Percentiles rank a stretch among this genome's conserved stretches.
These are phyloP conservation scores for Ptiloglossa arizonensis DNA, from an alignment of 1,140 invertebrate genomes.

Conservation along the genomic window DNA sequence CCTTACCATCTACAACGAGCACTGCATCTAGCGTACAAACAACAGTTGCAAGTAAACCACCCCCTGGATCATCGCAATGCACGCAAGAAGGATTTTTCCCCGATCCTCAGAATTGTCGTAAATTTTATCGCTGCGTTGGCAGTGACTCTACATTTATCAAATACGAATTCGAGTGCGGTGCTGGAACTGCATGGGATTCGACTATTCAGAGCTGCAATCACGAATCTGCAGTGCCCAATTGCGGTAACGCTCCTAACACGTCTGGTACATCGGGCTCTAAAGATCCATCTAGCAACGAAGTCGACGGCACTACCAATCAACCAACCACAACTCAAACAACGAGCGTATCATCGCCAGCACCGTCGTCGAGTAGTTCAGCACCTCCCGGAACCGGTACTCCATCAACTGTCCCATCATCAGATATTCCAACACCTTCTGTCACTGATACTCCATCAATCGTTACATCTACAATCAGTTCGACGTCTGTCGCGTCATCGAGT, in stretches of 20 bases:
- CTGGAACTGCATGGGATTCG: slow-evolving; percentile 73
- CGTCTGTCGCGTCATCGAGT: background rate
- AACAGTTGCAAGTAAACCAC: slow-evolving; percentile 82
- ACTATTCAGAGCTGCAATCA: slow-evolving; percentile 66
- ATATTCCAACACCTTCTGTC: too few relatives aligned
- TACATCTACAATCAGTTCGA: background rate
- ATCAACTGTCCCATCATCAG: background rate
- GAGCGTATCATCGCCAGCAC: background rate
- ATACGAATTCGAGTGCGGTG: slow-evolving; percentile 73
- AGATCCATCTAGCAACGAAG: slow-evolving; percentile 20
- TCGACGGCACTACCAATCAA: slow-evolving; percentile 2
- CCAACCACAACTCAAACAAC: slow-evolving; percentile 78
- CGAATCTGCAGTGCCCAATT: slow-evolving; percentile 49
- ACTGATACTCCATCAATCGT: too few relatives aligned
- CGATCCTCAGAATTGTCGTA: slow-evolving; percentile 83
- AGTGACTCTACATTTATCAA: slow-evolving; percentile 77
- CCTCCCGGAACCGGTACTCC: background rate
- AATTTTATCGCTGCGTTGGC: slow-evolving; percentile 84
- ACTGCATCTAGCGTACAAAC: slow-evolving; percentile 67
- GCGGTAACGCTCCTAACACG: background rate
- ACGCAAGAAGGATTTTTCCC: slow-evolving; percentile 85
- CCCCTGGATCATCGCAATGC: slow-evolving; percentile 80
- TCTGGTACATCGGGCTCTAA: background rate
- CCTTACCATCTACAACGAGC: slow-evolving; percentile 16
- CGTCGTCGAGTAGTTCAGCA: slow-evolving; percentile 1